Evolutionary conservation across 2,113 vertebrate species (phyloP).

Genomic region (Lepidothrix coronata): DNA sequence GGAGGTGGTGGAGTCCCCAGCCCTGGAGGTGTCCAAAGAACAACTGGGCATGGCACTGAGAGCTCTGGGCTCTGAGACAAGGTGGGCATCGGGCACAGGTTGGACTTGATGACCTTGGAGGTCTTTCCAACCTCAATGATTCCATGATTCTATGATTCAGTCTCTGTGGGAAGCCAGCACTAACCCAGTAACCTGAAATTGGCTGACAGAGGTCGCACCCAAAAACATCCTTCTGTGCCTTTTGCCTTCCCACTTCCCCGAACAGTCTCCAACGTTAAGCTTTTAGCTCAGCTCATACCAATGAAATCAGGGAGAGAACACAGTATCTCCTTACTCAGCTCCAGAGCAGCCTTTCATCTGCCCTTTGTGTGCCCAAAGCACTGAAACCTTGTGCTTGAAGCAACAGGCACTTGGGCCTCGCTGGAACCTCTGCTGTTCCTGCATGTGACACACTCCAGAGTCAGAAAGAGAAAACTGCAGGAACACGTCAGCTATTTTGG

Average conservation of each 20-base stretch:
- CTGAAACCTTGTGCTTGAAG: neutral
- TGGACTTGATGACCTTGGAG: neutral
- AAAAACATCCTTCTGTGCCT: neutral
- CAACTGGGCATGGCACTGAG: accelerated
- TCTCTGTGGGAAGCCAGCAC: neutral
- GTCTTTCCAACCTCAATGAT: neutral
- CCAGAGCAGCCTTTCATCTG: neutral
- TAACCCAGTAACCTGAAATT: neutral
- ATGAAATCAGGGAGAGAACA: neutral
- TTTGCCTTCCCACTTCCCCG: neutral
- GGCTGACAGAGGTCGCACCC: neutral
- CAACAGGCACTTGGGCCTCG: neutral
- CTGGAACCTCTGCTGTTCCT: neutral
- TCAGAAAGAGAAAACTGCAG: neutral
- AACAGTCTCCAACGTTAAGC: neutral
- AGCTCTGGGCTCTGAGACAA: neutral
- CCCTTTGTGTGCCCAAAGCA: neutral
- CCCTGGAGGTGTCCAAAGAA: neutral
- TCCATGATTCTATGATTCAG: neutral
- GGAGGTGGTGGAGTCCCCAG: neutral
- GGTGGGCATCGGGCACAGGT: neutral
- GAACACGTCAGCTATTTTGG: neutral
- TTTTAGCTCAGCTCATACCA: neutral
- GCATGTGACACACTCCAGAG: neutral
- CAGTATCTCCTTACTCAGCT: neutral